These are phyloP conservation scores for Asteroscopus sphinx DNA, from an alignment of 2,888 invertebrate genomes.

Conservation along the genomic window DNA sequence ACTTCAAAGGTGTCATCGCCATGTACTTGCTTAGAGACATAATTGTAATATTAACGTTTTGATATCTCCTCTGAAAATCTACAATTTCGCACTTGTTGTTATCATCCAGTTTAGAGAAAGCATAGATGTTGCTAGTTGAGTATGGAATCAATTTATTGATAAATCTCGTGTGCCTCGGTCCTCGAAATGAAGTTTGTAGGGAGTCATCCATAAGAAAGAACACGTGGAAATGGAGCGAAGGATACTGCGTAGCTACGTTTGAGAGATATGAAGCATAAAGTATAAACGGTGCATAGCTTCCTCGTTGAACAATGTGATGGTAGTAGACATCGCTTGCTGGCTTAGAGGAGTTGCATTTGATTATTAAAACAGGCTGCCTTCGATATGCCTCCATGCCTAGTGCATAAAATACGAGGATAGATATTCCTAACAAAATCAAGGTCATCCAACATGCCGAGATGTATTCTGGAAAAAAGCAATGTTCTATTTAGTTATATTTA, in stretches of 20 bases:
- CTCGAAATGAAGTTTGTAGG: slow-evolving; percentile 55
- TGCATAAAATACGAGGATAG: slow-evolving; percentile 77
- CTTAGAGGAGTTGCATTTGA: slow-evolving; percentile 70
- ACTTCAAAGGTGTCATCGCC: slow-evolving; percentile 83
- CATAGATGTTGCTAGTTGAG: slow-evolving; percentile 45
- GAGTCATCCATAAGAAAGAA: slow-evolving; percentile 80
- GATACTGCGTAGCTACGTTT: slow-evolving; percentile 73
- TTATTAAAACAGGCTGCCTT: slow-evolving; percentile 69
- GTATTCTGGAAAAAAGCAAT: slow-evolving; percentile 71
- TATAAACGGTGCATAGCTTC: slow-evolving; percentile 64
- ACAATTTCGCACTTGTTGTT: slow-evolving; percentile 64
- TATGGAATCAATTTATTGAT: slow-evolving; percentile 67
- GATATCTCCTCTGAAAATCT: slow-evolving; percentile 73
- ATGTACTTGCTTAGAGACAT: slow-evolving; percentile 81
- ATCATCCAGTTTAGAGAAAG: slow-evolving; percentile 60
- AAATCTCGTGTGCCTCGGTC: slow-evolving; percentile 63
- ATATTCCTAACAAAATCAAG: slow-evolving; percentile 75
- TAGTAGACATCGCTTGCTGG: slow-evolving; percentile 75
- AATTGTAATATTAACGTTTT: slow-evolving; percentile 81
- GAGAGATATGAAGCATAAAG: slow-evolving; percentile 75
- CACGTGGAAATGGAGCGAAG: slow-evolving; percentile 72
- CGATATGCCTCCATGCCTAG: slow-evolving; percentile 74
- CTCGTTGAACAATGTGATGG: slow-evolving; percentile 73
- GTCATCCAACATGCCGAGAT: slow-evolving; percentile 84
- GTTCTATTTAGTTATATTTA: background rate